phyloP scores from a whole-genome alignment of 2,797 vertebrate genomes.

The Macrochelys suwanniensis region DNA sequence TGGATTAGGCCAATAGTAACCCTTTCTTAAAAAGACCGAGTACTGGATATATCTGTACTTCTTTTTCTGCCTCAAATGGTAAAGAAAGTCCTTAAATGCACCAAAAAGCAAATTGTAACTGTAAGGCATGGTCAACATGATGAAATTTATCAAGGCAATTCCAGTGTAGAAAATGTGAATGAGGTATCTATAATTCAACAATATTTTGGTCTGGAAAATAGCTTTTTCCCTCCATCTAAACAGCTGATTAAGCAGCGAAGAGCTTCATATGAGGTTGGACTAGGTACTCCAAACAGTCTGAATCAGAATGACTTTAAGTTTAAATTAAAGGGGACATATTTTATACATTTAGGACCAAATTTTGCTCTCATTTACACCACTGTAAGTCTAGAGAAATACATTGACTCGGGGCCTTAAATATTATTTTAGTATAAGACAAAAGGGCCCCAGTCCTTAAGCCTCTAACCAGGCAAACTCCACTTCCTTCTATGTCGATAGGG shows the following conservation, averaged over 20 bases:
- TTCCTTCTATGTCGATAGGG: not conserved
- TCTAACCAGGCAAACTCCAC: not conserved
- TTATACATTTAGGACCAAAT: not conserved
- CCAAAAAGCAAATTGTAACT: constrained; percentile 50
- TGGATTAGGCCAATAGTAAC: constrained; percentile 56
- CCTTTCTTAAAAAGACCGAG: constrained; percentile 52
- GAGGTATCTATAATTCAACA: constrained; percentile 72
- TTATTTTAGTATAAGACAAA: not conserved
- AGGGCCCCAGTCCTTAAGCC: not conserved
- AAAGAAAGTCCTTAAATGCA: constrained; percentile 58
- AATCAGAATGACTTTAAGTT: not conserved
- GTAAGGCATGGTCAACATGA: constrained; percentile 21
- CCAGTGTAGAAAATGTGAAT: constrained; percentile 66
- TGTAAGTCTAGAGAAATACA: constrained; percentile 6
- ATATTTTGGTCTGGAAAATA: constrained; percentile 60
- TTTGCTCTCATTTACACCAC: not conserved
- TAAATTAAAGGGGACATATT: constrained; percentile 27
- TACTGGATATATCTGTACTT: not conserved
- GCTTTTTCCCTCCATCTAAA: constrained; percentile 44
- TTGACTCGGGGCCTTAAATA: not conserved
- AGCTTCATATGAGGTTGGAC: constrained; percentile 30
- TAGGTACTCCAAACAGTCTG: constrained; percentile 17
- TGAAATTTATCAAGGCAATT: constrained; percentile 64
- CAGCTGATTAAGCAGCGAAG: constrained; percentile 50
- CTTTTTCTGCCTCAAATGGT: constrained; percentile 69